These are phyloP conservation scores for Alosa alosa DNA, from an alignment of 2,113 vertebrate species.

Conservation along the genomic window DNA sequence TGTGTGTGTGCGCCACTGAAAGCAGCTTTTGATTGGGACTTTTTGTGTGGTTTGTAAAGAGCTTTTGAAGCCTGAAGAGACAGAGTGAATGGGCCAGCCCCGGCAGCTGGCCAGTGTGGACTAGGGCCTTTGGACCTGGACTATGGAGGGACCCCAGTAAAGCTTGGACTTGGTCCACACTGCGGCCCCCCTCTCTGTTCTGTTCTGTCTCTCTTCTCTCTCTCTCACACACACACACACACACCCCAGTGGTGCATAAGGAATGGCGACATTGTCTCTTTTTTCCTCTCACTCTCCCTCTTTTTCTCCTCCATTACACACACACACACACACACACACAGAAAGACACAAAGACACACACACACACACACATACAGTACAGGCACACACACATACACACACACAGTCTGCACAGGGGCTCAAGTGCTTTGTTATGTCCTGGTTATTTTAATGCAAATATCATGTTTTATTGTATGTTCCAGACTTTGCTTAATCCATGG, in stretches of 20 bases:
- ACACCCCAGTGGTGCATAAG: background rate
- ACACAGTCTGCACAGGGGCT: background rate
- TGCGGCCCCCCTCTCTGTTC: background rate
- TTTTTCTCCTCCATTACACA: background rate
- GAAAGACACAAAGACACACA: background rate
- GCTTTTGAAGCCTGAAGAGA: constrained; percentile 4
- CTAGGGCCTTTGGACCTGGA: background rate
- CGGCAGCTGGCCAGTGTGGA: background rate
- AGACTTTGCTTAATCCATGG: background rate
- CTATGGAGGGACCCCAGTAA: background rate
- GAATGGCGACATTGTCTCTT: too few species aligned
- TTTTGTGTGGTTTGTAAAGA: constrained; percentile 7
- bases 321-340: background rate
- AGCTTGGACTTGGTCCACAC: background rate
- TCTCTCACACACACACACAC: background rate
- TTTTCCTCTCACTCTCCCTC: too few species aligned
- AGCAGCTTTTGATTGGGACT: background rate
- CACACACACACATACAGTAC: background rate
- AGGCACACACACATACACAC: background rate
- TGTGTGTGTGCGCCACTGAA: background rate
- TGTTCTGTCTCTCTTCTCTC: background rate
- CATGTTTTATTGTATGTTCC: background rate
- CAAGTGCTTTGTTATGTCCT: background rate
- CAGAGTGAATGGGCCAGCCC: background rate
- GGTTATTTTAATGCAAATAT: constrained; percentile 1